phyloP scores from a whole-genome alignment of 2,888 invertebrate species.

The Xanthorhoe designata region DNA sequence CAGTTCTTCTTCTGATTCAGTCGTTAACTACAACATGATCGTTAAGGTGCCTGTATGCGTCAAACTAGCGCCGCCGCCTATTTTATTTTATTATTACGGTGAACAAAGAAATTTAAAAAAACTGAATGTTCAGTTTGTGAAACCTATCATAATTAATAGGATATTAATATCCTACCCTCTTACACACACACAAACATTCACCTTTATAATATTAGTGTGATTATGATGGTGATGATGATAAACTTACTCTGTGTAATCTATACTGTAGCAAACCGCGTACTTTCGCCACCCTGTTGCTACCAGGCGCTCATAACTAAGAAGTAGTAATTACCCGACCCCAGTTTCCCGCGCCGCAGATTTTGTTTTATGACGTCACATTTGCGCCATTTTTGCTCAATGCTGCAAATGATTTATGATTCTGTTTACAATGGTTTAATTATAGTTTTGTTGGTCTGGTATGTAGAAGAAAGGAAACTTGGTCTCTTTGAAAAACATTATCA shows the following conservation, averaged over 20 bases:
- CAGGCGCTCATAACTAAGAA: slow-evolving; percentile 60
- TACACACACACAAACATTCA: too few relatives aligned
- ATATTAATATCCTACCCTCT: too few relatives aligned
- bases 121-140: too few relatives aligned
- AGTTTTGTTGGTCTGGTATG: background rate
- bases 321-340: slow-evolving; percentile 52
- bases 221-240: background rate
- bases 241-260: background rate
- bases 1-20: slow-evolving; percentile 17
- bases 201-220: too few relatives aligned
- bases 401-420: slow-evolving; percentile 4
- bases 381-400: slow-evolving; percentile 17
- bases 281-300: slow-evolving; percentile 54
- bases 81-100: too few relatives aligned
- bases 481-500: too few relatives aligned
- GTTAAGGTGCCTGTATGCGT: too few relatives aligned
- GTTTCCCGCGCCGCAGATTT: slow-evolving; percentile 23
- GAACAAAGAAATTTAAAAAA: too few relatives aligned
- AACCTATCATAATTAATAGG: too few relatives aligned
- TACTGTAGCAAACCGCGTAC: background rate
- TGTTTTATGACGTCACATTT: slow-evolving; percentile 32
- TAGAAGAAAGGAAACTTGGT: background rate
- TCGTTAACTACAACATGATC: background rate
- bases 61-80: too few relatives aligned
- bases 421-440: background rate